Conservation (phyloP, 2,797 vertebrate genomes). For the Takifugu rubripes region DNA sequence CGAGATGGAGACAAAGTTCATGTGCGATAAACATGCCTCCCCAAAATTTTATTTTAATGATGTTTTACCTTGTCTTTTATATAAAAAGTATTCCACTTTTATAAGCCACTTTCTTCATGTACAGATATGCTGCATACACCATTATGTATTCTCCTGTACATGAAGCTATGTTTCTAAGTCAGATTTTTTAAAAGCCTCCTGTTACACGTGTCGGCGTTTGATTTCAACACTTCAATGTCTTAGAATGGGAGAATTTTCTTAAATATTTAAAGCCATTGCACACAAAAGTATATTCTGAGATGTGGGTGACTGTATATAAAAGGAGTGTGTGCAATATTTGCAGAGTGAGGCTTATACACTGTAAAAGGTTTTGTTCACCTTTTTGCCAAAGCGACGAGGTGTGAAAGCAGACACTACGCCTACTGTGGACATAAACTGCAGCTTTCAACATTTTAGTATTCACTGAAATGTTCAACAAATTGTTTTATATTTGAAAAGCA, state of each 20-base stretch:
- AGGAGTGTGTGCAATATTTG: conserved; percentile 90
- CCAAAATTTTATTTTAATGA: conserved; percentile 46
- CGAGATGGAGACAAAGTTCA: background rate
- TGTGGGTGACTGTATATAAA: conserved; percentile 87
- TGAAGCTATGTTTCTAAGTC: conserved; percentile 81
- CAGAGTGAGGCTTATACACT: conserved; percentile 89
- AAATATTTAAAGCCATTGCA: conserved; percentile 69
- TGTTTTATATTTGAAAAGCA: conserved; percentile 89
- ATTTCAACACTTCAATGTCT: conserved; percentile 74
- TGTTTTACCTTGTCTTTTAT: conserved; percentile 58
- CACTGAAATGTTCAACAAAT: conserved; percentile 84
- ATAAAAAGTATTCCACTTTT: conserved; percentile 74
- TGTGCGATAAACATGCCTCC: conserved; percentile 47
- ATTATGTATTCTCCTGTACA: conserved; percentile 77
- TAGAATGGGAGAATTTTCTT: conserved; percentile 57
- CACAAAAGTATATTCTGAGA: conserved; percentile 64
- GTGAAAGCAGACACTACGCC: conserved; percentile 76
- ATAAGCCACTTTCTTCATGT: conserved; percentile 58
- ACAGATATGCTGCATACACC: conserved; percentile 58
- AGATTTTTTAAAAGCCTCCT: conserved; percentile 40
- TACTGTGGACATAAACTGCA: conserved; percentile 82
- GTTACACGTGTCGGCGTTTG: conserved; percentile 65
- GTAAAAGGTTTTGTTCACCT: conserved; percentile 80
- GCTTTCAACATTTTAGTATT: conserved; percentile 89
- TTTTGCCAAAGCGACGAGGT: conserved; percentile 91